phyloP scores from a whole-genome alignment of 2,113 vertebrate genomes.

The Gnathonemus longibarbis region DNA sequence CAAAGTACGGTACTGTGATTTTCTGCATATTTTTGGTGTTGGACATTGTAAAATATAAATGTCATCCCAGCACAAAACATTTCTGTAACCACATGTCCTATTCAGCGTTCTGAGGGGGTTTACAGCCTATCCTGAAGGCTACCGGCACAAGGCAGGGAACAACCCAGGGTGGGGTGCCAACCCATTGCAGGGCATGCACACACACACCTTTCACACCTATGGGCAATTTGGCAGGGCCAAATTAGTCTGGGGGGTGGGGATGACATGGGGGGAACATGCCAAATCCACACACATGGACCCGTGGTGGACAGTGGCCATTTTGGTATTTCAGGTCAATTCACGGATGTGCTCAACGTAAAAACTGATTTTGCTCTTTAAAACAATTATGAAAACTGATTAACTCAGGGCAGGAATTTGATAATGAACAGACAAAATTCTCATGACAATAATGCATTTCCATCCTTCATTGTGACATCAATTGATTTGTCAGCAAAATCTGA shows the following conservation, averaged over 20 bases:
- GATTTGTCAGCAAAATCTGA: neutral
- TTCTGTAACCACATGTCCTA: neutral
- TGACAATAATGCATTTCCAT: neutral
- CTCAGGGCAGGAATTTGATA: neutral
- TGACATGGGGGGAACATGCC: neutral
- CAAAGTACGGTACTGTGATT: neutral
- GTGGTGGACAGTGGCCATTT: neutral
- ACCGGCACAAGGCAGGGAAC: neutral
- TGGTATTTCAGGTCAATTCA: neutral
- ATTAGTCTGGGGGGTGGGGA: too few relatives aligned
- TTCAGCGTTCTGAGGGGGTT: neutral
- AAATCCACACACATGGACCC: neutral
- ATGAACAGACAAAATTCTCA: neutral
- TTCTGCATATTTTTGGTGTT: neutral
- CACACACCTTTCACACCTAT: neutral
- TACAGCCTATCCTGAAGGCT: neutral
- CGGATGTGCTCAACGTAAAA: neutral
- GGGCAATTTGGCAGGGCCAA: neutral
- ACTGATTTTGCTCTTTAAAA: neutral
- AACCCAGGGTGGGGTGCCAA: neutral
- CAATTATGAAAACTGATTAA: neutral
- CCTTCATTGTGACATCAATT: neutral
- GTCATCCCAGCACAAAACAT: neutral
- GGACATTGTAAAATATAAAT: neutral
- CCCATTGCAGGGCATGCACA: neutral